A percentile compares a stretch with the other conserved stretches of the same genome.
phyloP scores from a whole-genome alignment of 2,113 vertebrate species.

The Lethenteron reissneri region DNA sequence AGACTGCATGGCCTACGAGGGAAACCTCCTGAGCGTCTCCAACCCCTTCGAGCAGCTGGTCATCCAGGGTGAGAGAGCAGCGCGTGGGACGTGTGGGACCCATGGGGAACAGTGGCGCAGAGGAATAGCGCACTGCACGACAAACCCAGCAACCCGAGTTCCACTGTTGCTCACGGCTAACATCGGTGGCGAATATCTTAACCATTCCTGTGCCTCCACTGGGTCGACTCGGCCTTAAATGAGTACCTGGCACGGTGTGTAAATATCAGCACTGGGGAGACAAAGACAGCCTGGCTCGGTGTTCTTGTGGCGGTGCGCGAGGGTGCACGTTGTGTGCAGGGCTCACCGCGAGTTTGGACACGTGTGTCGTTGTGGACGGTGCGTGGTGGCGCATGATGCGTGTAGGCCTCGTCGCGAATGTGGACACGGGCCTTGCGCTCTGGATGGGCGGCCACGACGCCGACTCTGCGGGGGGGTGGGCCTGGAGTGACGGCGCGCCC shows the following conservation, averaged over 20 bases:
- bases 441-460: slow-evolving; percentile 37
- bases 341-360: not conserved
- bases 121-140: no score
- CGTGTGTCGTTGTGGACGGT: no score
- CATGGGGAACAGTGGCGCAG: no score
- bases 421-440: slow-evolving; percentile 25
- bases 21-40: slow-evolving; percentile 30
- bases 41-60: slow-evolving; percentile 28
- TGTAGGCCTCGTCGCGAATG: slow-evolving; percentile 14
- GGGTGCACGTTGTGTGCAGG: not conserved
- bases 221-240: no score
- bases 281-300: no score
- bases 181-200: no score
- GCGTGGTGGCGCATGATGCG: no score
- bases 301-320: not conserved
- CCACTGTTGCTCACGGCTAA: no score
- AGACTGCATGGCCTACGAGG: slow-evolving; percentile 32
- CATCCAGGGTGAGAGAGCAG: slow-evolving; percentile 20
- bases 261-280: no score
- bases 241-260: no score
- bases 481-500: slow-evolving; percentile 26
- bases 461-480: slow-evolving; percentile 30
- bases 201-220: no score
- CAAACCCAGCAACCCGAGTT: no score
- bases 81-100: not conserved